Conservation (phyloP, 2,888 invertebrate genomes). For the Cylloceria caligata region DNA sequence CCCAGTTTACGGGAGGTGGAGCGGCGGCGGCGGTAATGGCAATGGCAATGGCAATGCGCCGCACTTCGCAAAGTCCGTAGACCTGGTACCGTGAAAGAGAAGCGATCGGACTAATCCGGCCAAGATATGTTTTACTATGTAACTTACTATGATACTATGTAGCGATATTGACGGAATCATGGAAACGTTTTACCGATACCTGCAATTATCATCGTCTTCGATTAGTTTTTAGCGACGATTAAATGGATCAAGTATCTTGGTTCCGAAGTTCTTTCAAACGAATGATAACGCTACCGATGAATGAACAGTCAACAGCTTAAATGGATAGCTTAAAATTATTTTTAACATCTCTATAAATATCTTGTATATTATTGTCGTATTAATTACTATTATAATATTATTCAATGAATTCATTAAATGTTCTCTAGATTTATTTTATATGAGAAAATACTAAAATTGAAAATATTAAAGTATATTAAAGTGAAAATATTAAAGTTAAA, state of each 20-base stretch:
- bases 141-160: too few species aligned
- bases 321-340: too few species aligned
- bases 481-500: too few species aligned
- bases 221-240: background rate
- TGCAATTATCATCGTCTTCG: background rate
- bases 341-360: background rate
- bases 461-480: too few species aligned
- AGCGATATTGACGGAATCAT: constrained; percentile 13
- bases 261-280: background rate
- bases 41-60: constrained; percentile 48
- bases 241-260: background rate
- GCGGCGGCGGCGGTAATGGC: constrained; percentile 54
- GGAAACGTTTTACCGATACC: background rate
- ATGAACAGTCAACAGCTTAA: background rate
- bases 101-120: constrained; percentile 13
- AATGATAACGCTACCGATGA: background rate
- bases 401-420: background rate
- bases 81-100: constrained; percentile 41
- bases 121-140: background rate
- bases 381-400: background rate
- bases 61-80: constrained; percentile 49
- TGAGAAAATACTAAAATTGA: background rate
- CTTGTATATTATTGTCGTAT: background rate
- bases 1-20: constrained; percentile 78
- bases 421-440: background rate